phyloP scores from a whole-genome alignment of 2,888 invertebrate species.

The Entomobrya proxima region DNA sequence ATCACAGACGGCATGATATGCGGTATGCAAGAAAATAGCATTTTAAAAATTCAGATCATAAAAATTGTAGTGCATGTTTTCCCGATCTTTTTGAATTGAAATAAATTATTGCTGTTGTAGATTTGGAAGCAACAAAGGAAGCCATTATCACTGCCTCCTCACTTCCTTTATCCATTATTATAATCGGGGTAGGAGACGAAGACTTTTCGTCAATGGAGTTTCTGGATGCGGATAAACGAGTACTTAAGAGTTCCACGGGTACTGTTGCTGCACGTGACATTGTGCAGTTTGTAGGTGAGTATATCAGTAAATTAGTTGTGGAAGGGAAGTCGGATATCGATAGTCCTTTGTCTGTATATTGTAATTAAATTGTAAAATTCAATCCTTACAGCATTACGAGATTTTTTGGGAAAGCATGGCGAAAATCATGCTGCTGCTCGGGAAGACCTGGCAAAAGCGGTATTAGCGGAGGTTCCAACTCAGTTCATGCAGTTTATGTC shows the following conservation, averaged over 20 bases:
- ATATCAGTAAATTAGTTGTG: no score
- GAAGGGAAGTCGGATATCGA: background rate
- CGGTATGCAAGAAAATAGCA: slow-evolving; percentile 56
- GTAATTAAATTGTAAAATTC: background rate
- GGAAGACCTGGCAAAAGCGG: slow-evolving; percentile 80
- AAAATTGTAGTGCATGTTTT: no score
- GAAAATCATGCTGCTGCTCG: slow-evolving; percentile 60
- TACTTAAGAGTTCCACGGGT: slow-evolving; percentile 76
- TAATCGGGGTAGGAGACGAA: slow-evolving; percentile 81
- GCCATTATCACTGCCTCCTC: slow-evolving; percentile 78
- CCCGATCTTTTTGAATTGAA: background rate
- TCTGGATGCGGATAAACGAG: slow-evolving; percentile 80
- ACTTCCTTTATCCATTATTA: slow-evolving; percentile 80
- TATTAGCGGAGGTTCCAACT: slow-evolving; percentile 80
- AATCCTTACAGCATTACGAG: slow-evolving; percentile 69
- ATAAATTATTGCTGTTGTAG: slow-evolving; percentile 55
- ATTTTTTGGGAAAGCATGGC: slow-evolving; percentile 67
- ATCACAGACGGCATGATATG: slow-evolving; percentile 82
- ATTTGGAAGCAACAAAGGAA: slow-evolving; percentile 75
- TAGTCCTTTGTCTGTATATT: background rate
- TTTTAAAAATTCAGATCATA: background rate
- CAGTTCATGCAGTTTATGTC: slow-evolving; percentile 79
- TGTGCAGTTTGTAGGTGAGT: slow-evolving; percentile 80
- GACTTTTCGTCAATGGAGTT: slow-evolving; percentile 82
- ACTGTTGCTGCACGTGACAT: slow-evolving; percentile 80